These are phyloP conservation scores for Synchiropus splendidus DNA, from an alignment of 2,113 vertebrate species.

Conservation along the genomic window DNA sequence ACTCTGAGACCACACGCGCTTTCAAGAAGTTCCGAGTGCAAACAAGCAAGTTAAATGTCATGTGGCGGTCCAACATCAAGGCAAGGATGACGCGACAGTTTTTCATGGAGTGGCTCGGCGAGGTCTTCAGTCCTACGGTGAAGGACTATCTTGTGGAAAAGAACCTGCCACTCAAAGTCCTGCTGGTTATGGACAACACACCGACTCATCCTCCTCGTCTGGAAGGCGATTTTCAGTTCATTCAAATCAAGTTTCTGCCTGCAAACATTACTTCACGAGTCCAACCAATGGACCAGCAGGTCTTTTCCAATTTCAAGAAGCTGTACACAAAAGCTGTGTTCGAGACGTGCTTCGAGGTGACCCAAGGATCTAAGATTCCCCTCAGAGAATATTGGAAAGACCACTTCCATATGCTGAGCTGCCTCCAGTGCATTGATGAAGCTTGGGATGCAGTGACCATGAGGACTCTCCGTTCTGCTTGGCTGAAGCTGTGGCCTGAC, in stretches of 20 bases:
- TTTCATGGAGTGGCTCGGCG: slow-evolving; percentile 2
- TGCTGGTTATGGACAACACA: not conserved
- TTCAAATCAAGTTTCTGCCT: slow-evolving; percentile 1
- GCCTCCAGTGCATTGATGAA: slow-evolving; percentile 1
- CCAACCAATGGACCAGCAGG: slow-evolving; percentile 4
- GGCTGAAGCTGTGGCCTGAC: slow-evolving; percentile 2
- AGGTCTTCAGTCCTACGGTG: slow-evolving; percentile 2
- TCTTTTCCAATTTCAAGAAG: slow-evolving; percentile 9
- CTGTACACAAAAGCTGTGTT: slow-evolving; percentile 6
- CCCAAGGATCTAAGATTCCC: slow-evolving; percentile 1
- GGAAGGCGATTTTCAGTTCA: slow-evolving; percentile 1
- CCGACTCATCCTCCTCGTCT: not conserved
- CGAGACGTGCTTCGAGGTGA: slow-evolving; percentile 5
- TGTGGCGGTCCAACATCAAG: slow-evolving; percentile 7
- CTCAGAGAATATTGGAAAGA: slow-evolving; percentile 7
- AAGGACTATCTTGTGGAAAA: slow-evolving; percentile 2
- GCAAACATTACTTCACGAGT: slow-evolving; percentile 1
- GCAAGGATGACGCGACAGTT: slow-evolving; percentile 1
- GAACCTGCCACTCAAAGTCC: slow-evolving; percentile 1
- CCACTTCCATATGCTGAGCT: slow-evolving; percentile 4
- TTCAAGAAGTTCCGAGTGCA: slow-evolving; percentile 7
- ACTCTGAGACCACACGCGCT: not conserved
- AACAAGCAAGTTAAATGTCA: slow-evolving; percentile 1
- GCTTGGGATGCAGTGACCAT: slow-evolving; percentile 1
- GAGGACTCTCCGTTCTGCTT: slow-evolving; percentile 1